Base-by-base conservation (phyloP, 2,113 vertebrate genomes). In the Bungarus multicinctus region DNA sequence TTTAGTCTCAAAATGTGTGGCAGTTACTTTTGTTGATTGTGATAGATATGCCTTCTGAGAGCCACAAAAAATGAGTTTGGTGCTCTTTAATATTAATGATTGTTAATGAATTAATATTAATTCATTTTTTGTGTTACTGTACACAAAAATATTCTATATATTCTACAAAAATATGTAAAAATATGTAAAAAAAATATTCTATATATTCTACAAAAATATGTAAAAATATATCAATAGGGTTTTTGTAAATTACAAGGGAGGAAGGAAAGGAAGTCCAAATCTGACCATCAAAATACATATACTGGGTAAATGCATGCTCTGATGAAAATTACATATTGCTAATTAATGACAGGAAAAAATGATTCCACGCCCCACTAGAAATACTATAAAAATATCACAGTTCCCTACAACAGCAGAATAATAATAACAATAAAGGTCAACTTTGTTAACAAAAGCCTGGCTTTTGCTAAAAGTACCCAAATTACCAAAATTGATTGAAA, bases 401-500 rank as follows among this genome's bases (percentile, higher is more conserved):
- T 81, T 34, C 23, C 23, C 8, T 25, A 92, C 27, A 92, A 89
- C 34, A 92, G 4, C n/a, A 23, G n/a, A 39, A 55, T 85, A 55
- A 34, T 5, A 93, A 39, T 4, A n/a, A 34, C 27, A 85, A 22
- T 47, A 58, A 89, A 69, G 74, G 74, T 92, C 55, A 20, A 90
- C 22, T 39, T 10, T 60, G 50, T 88, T 57, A 47, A 34, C 27
- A 57, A 30, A 93, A 92, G 12, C 14, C 0, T 8, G 50, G 30
- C 34, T 92, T 90, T 94, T 92, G 74, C 23, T 85, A 8, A 39
- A 92, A 1, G 85, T 60, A 94, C 90, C 91, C 86, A 88, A 87
- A 60, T 57, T 7, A 0, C 92, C 93, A 69, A 92, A 92, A 94
- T 92, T 92, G 39, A 91, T 92, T 88, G 89, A 89, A 92, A 92